Conservation (phyloP, 2,888 invertebrate species). For the Drosophila ezoana region DNA sequence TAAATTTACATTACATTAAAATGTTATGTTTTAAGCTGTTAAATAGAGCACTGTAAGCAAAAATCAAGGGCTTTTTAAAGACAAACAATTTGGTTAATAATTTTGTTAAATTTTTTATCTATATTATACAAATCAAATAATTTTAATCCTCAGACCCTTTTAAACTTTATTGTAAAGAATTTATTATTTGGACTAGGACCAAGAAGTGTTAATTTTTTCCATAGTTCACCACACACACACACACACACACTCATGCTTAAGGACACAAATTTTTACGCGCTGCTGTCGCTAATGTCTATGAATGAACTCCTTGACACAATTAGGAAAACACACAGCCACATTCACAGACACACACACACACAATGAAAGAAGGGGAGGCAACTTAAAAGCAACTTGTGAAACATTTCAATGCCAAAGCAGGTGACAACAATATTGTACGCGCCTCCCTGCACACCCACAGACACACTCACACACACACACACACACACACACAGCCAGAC, state of each 20-base stretch:
- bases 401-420: constrained; percentile 60
- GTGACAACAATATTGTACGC: constrained; percentile 51
- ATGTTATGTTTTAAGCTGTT: no score
- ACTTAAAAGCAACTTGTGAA: constrained; percentile 38
- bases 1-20: no score
- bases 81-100: no score
- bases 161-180: no score
- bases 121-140: no score
- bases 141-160: no score
- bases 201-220: neutral
- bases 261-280: constrained; percentile 44
- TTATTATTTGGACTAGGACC: no score
- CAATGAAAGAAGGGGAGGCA: neutral
- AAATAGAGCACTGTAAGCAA: no score
- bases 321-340: constrained; percentile 42
- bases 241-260: neutral
- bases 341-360: constrained; percentile 13
- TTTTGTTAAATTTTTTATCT: no score
- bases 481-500: neutral
- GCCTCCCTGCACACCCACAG: neutral
- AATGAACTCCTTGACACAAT: constrained; percentile 82
- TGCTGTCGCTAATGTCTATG: constrained; percentile 73
- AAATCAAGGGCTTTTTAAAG: no score
- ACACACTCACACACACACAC: neutral
- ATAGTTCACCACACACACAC: constrained; percentile 13